Conservation (phyloP, 2,113 vertebrate species). For the Antidorcas marsupialis region DNA sequence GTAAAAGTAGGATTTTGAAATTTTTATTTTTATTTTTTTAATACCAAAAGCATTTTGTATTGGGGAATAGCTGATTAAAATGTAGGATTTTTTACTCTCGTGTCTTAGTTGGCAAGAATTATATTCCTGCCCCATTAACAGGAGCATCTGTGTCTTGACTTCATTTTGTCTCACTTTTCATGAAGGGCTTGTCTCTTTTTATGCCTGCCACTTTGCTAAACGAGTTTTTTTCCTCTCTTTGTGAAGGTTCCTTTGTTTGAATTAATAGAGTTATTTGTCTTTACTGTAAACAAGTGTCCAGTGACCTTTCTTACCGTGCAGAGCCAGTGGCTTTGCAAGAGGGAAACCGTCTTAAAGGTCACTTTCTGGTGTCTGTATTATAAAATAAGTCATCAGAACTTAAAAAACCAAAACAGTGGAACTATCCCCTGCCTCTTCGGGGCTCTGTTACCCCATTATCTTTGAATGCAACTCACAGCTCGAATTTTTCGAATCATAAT, state of each 20-base stretch:
- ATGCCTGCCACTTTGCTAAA: neutral
- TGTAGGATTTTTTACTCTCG: neutral
- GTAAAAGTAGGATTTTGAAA: neutral
- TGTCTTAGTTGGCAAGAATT: neutral
- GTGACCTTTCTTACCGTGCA: slow-evolving; percentile 46
- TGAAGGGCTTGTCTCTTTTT: neutral
- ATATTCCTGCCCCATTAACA: neutral
- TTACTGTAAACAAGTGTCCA: slow-evolving; percentile 62
- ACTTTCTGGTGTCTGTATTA: slow-evolving; percentile 25
- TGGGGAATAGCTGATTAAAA: neutral
- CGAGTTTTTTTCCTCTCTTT: slow-evolving; percentile 60
- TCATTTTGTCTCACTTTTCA: neutral
- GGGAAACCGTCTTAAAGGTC: slow-evolving; percentile 54
- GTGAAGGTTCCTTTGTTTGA: slow-evolving; percentile 66
- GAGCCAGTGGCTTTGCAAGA: slow-evolving; percentile 7
- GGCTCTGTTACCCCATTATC: neutral
- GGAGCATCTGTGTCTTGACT: neutral
- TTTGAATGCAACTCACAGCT: neutral
- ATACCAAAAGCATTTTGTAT: neutral
- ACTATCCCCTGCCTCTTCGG: neutral
- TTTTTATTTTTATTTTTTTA: neutral
- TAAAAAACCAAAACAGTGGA: neutral
- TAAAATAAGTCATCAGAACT: neutral
- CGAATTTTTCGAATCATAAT: slow-evolving; percentile 53
- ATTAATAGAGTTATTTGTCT: slow-evolving; percentile 47